Conservation (phyloP, 2,888 invertebrate species). For the Peribatodes rhomboidaria region DNA sequence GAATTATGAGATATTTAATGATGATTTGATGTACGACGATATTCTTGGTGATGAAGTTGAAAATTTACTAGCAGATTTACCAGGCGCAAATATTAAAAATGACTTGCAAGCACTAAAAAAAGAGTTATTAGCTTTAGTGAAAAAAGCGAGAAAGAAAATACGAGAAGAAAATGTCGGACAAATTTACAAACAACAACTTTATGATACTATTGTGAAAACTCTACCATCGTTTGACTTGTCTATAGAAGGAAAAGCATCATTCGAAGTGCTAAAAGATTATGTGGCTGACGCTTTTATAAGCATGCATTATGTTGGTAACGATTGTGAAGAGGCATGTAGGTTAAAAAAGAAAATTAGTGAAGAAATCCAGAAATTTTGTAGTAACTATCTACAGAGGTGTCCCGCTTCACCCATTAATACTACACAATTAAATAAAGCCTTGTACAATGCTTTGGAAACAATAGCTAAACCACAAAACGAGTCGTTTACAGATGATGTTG, state of each 20-base stretch:
- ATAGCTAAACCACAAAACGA: slow-evolving; percentile 61
- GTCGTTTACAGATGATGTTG: slow-evolving; percentile 58
- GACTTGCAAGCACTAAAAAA: slow-evolving; percentile 51
- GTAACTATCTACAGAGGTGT: slow-evolving; percentile 59
- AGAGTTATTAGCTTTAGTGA: slow-evolving; percentile 52
- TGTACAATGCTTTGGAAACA: slow-evolving; percentile 60
- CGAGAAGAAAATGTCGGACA: slow-evolving; percentile 56
- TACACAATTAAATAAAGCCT: slow-evolving; percentile 55
- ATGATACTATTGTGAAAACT: slow-evolving; percentile 60
- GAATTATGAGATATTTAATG: slow-evolving; percentile 62
- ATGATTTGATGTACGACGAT: slow-evolving; percentile 60
- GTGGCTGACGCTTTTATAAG: slow-evolving; percentile 70
- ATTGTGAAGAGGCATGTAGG: slow-evolving; percentile 51
- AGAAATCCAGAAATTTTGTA: slow-evolving; percentile 63
- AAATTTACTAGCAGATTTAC: slow-evolving; percentile 46
- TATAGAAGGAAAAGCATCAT: slow-evolving; percentile 55
- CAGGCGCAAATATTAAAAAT: slow-evolving; percentile 37
- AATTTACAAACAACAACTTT: slow-evolving; percentile 62
- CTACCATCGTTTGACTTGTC: slow-evolving; percentile 51
- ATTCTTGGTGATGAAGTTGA: slow-evolving; percentile 61
- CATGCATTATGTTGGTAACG: slow-evolving; percentile 56
- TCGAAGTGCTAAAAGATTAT: slow-evolving; percentile 66
- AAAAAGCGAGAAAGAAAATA: slow-evolving; percentile 53
- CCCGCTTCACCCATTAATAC: slow-evolving; percentile 54
- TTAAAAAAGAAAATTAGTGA: slow-evolving; percentile 59